Evolutionary conservation across 2,888 invertebrate species (phyloP), one percentile per base, ranked within the genome.

Genomic region (Campoplex capitator): DNA sequence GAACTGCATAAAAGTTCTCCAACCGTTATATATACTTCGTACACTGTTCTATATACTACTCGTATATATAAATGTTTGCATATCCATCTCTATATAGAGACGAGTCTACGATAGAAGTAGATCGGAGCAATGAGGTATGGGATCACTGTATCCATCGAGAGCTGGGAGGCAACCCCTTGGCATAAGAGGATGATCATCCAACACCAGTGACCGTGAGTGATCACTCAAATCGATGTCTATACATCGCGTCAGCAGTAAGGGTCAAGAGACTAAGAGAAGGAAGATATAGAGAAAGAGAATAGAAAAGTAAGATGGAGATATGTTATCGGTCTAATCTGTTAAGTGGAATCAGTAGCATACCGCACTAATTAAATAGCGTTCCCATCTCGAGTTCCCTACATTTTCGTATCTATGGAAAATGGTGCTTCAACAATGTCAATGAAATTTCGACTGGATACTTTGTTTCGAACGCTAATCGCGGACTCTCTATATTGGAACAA

Each of bases 1-100:
- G 54, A 83, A 86, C 85, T 86, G 78, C 85, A 86, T 86, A 86
- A 86, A 86, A 86, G 78, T 86, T 86, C 85, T 54, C 42, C 78
- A 58, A 62, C 82, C 51, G 51, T 35, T 38, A 73, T 77, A 74
- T 78, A 45, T 51, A 32, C 11, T 51, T 18, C 35, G 2, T 35
- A 32, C 51, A 35, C n/a, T 32, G 0, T 13, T 3, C 2, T 16
- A 11, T 77, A 48, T 42, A 23, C 11, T n/a, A 6, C 6, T 38
- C 38, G 7, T 23, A 45, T 32, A 71, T 35, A 71, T 71, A 28
- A 56, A 56, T 38, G 28, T 58, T 9, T 16, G 45, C 3, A 70
- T 45, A 13, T 45, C 8, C 18, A 16, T 70, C 1, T 70, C 28
- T n/a, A 42, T 56, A n/a, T 45, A 45, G 76, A 79, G 71, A 79